These are phyloP conservation scores for Pterophyllum scalare DNA, from an alignment of 2,113 vertebrate species.

Conservation along the genomic window DNA sequence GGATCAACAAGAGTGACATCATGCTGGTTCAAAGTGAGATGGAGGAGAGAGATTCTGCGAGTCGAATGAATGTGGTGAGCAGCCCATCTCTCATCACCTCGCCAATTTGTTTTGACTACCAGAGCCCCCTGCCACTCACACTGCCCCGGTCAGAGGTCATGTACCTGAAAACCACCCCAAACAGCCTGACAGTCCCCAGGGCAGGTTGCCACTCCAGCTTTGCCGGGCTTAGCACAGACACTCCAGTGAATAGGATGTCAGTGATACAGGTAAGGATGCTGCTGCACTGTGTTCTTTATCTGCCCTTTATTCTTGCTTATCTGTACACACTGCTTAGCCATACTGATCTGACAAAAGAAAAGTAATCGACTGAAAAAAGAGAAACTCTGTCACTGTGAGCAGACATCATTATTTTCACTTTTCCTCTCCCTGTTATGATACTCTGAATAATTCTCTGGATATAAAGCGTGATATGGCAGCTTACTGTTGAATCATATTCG, in stretches of 20 bases:
- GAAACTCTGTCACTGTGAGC: conserved; percentile 48
- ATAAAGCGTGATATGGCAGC: conserved; percentile 45
- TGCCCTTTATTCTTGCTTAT: conserved; percentile 71
- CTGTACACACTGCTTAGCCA: conserved; percentile 59
- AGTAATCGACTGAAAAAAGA: conserved; percentile 64
- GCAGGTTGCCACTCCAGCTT: conserved; percentile 98
- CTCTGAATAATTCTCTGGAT: conserved; percentile 34
- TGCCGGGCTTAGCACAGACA: conserved; percentile 92
- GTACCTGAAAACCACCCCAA: conserved; percentile 98
- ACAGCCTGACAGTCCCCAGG: conserved; percentile 97
- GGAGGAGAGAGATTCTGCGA: conserved; percentile 96
- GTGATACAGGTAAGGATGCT: conserved; percentile 95
- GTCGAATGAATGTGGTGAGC: conserved; percentile 99
- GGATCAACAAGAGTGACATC: conserved; percentile 97
- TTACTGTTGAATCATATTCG: conserved; percentile 14
- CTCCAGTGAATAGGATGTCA: conserved; percentile 96
- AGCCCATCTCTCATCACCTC: conserved; percentile 98
- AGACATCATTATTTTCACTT: conserved; percentile 58
- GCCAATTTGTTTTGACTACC: conserved; percentile 99
- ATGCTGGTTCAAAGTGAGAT: conserved; percentile 99
- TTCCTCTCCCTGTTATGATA: conserved; percentile 26
- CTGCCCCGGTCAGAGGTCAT: conserved; percentile 99
- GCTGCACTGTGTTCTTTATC: conserved; percentile 65
- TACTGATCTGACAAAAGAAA: conserved; percentile 72
- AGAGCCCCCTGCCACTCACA: conserved; percentile 98